Conservation (phyloP, 2,797 vertebrate genomes). For the Sebastes minor region DNA sequence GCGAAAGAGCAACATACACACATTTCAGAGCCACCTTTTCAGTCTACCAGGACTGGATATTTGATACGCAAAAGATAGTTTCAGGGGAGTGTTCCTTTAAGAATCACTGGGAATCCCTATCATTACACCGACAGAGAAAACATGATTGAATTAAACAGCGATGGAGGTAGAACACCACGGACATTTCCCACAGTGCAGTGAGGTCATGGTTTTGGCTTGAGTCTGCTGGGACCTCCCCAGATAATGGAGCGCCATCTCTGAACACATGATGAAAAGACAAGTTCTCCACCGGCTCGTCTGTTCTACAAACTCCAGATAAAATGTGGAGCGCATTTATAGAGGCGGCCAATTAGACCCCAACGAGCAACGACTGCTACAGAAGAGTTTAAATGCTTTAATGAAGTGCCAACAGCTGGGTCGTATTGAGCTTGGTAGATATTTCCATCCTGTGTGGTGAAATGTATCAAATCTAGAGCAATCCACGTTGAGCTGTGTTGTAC, state of each 20-base stretch:
- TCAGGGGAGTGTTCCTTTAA: not conserved
- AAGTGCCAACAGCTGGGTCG: slow-evolving; percentile 16
- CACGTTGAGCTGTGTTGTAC: not conserved
- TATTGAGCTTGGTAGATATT: not conserved
- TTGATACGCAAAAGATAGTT: not conserved
- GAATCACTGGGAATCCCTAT: slow-evolving; percentile 50
- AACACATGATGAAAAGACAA: slow-evolving; percentile 57
- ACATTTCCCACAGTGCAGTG: slow-evolving; percentile 69
- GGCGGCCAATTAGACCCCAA: slow-evolving; percentile 7
- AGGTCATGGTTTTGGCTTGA: slow-evolving; percentile 68
- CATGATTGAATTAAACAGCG: slow-evolving; percentile 67
- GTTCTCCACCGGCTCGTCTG: slow-evolving; percentile 26
- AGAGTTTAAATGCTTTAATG: slow-evolving; percentile 31
- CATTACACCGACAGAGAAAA: slow-evolving; percentile 48
- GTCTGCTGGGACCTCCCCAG: slow-evolving; percentile 45
- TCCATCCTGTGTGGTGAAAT: not conserved
- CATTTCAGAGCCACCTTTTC: not conserved
- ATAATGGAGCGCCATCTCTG: slow-evolving; percentile 68
- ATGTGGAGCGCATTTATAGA: slow-evolving; percentile 9
- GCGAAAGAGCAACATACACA: not conserved
- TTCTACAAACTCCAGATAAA: slow-evolving; percentile 11
- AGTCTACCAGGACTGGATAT: not conserved
- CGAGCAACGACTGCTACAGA: slow-evolving; percentile 36
- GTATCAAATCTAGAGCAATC: not conserved
- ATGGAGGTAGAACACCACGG: slow-evolving; percentile 50